A percentile compares a stretch with the other conserved stretches of the same genome.
Conservation (phyloP, 2,888 invertebrate genomes). For the Polyommatus icarus region DNA sequence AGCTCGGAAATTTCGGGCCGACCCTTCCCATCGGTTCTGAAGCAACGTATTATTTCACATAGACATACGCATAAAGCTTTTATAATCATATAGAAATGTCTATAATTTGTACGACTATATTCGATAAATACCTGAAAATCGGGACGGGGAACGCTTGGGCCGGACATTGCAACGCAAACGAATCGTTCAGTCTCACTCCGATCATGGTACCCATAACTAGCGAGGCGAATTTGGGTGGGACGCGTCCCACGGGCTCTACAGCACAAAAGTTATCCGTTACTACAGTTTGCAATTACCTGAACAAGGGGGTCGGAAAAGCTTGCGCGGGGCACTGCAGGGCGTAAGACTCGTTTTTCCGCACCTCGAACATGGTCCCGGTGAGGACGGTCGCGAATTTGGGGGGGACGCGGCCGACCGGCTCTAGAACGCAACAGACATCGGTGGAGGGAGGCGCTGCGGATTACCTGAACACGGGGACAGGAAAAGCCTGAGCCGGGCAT, state of each 20-base stretch:
- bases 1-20: constrained; percentile 81
- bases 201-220: constrained; percentile 82
- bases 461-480: constrained; percentile 76
- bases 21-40: constrained; percentile 84
- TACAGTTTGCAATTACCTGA: constrained; percentile 65
- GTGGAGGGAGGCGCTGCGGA: constrained; percentile 44
- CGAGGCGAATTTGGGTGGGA: constrained; percentile 84
- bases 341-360: constrained; percentile 67
- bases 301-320: constrained; percentile 80
- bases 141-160: constrained; percentile 85
- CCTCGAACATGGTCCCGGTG: constrained; percentile 79
- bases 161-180: constrained; percentile 82
- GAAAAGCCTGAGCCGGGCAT: constrained; percentile 86
- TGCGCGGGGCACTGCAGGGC: constrained; percentile 85
- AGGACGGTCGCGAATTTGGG: constrained; percentile 80
- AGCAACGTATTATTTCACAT: constrained; percentile 44
- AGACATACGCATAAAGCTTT: not conserved
- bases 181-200: constrained; percentile 69
- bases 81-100: constrained; percentile 9
- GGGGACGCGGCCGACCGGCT: constrained; percentile 64
- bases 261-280: constrained; percentile 37
- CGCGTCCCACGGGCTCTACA: constrained; percentile 85
- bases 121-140: constrained; percentile 75
- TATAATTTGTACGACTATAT: constrained; percentile 23
- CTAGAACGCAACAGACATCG: constrained; percentile 48